Base-by-base conservation (phyloP, 2,888 invertebrate species). In the Listrodromus nycthemerus region DNA sequence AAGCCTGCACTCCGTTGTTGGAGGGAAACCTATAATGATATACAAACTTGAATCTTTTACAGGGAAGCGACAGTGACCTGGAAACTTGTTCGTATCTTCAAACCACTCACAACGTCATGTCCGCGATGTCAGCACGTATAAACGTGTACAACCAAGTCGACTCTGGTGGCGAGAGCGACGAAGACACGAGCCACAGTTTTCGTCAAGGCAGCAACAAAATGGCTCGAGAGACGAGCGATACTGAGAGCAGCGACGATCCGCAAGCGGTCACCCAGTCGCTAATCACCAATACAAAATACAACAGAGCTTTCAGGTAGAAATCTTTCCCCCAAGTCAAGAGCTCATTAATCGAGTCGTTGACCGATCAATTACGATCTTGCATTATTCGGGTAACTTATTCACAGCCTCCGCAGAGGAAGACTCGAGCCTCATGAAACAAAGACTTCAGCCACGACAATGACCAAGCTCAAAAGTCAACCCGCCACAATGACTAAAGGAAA, bases 351-450 rank as follows among this genome's bases (percentile, higher is more conserved):
- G 3, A 16, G 41, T 16, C 41, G 16, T 45, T 4, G 41, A 16
- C 3, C 41, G 13, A 16, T 33, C 33, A 1, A 30, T 13, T 5
- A 27, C 48, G 5, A 4, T 41, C n/a, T 19, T 21, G 16, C 21
- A 55, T 27, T 52, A 67, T 48, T 58, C 16, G n/a, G 6, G 2
- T 55, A 27, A 8, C 16, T 10, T 41, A 37, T 63, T 50, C 79
- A 8, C 83, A 95, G 96, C 91, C 94, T 96, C 94, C 94, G 97
- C 88, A 88, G 96, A 93, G 95, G 95, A n/a, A 92, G 95, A 86
- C 89, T 96, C 50, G 96, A 95, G 86, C 94, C 94, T 6, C 94
- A 94, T 1, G 94, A 95, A 88, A 90, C 94, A 75, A 95, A 95
- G 85, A 92, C 94, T 7, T 91, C 92, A 78, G 88, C 92, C 48